Base-by-base conservation (phyloP, 2,113 vertebrate species). In the Dunckerocampus dactyliophorus region DNA sequence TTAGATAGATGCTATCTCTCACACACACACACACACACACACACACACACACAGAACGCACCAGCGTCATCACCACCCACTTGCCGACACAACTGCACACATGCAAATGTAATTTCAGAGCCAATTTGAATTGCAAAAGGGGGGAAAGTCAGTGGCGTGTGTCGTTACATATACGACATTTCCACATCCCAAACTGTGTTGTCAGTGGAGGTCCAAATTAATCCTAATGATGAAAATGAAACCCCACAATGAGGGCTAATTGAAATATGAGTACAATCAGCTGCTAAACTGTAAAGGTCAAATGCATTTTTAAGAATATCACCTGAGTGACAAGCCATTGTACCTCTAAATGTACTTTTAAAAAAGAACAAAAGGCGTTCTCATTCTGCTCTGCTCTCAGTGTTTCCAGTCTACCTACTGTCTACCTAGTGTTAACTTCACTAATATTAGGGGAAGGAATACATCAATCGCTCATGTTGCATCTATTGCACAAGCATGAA, bases 401-500 rank as follows among this genome's bases (percentile, higher is more conserved):
- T 3, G 20, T 42, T 42, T n/a, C 7, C 65, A 73, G 56, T 47
- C 13, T 10, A 11, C 65, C 24, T 28, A 59, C 42, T 63, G n/a
- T n/a, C n/a, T n/a, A n/a, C n/a, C n/a, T 28, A 28, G 24, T 28
- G 59, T 52, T 71, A 70, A 66, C 73, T 62, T 55, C 47, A 31
- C 16, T 62, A 51, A 65, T 39, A 65, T 46, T 12, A 39, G 51
- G 51, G 52, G 48, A 59, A 65, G 52, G 24, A 67, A 47, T 61
- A 72, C 71, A 72, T 75, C 57, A 75, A 67, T 71, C 66, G 63
- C 72, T n/a, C 3, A 28, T 11, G 22, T 22, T 43, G 46, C 49
- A 53, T 60, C 71, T 71, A 50, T 68, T 73, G 59, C 47, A 75
- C 56, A 74, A 62, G 79, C 77, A 55, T 73, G 49, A 62, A 19